Conservation (phyloP, 2,888 invertebrate species). For the Cancer borealis region DNA sequence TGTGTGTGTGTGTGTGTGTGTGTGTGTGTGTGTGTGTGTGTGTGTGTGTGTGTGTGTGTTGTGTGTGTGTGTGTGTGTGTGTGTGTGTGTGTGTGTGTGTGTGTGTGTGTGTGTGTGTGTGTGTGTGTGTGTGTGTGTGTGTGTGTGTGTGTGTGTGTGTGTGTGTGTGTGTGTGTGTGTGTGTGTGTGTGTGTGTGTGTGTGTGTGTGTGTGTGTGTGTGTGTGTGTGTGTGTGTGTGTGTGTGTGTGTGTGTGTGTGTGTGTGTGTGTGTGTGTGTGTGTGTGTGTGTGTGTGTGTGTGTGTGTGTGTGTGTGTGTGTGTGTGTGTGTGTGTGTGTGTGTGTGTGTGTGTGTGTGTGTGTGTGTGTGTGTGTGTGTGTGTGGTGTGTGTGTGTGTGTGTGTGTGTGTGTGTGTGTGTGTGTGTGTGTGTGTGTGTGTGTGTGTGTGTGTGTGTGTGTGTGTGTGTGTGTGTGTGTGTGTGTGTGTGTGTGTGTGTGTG, state of each 20-base stretch:
- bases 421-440: conserved; percentile 27
- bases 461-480: background rate
- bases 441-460: conserved; percentile 9
- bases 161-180: conserved; percentile 20
- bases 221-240: conserved; percentile 27
- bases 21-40: conserved; percentile 8
- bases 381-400: conserved; percentile 24
- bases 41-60: background rate
- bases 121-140: conserved; percentile 22
- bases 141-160: background rate
- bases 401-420: background rate
- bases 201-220: background rate
- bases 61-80: conserved; percentile 27
- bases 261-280: conserved; percentile 6
- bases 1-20: conserved; percentile 27
- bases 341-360: conserved; percentile 8
- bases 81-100: background rate
- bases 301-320: background rate
- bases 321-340: conserved; percentile 20
- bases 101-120: conserved; percentile 6
- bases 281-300: conserved; percentile 22
- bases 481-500: conserved; percentile 20
- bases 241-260: background rate
- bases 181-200: conserved; percentile 8
- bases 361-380: background rate